Evolutionary conservation across 2,797 vertebrate species (phyloP), one percentile per base, ranked within the genome.

Genomic region (Danio tinwini): DNA sequence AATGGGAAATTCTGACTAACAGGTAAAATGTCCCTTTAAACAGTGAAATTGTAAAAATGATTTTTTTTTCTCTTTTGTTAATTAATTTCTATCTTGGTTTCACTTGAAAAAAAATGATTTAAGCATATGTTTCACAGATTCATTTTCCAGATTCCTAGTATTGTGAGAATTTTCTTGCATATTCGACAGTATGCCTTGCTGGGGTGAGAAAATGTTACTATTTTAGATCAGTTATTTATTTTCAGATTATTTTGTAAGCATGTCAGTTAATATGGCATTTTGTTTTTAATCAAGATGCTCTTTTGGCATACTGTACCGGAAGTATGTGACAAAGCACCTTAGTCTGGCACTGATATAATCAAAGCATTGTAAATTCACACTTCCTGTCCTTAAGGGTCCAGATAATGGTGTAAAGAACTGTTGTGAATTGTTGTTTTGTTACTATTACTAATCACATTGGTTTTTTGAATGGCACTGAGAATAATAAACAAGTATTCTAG

Each of bases 321-420:
- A 81, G 17, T 58, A 59, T 65, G 40, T 39, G 50, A 80, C 29
- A 72, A 59, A 76, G 56, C 65, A 83, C 71, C 67, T 78, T 68
- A 83, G 42, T 83, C 79, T 78, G 79, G 81, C 78, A 85, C 74
- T 64, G 29, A 68, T 70, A 17, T 64, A 13, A 81, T 47, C 8
- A 45, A 19, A 76, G 21, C 19, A 55, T 44, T 74, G 12, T 49
- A 49, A n/a, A 39, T 17, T 53, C 67, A 68, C 21, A 68, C 58
- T 42, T 74, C 13, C 45, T 75, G 74, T 81, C 67, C 40, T 17
- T 40, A 70, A 19, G 69, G 11, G 63, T 29, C 49, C 4, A 61
- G 5, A 37, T 40, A 52, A 8, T 73, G 7, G 42, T 50, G 58
- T 47, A 56, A 42, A 13, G 49, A 53, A 61, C 5, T 5, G 49